These are phyloP conservation scores for Pseudorectes ferrugineus DNA, from an alignment of 2,113 vertebrate species.

Conservation along the genomic window DNA sequence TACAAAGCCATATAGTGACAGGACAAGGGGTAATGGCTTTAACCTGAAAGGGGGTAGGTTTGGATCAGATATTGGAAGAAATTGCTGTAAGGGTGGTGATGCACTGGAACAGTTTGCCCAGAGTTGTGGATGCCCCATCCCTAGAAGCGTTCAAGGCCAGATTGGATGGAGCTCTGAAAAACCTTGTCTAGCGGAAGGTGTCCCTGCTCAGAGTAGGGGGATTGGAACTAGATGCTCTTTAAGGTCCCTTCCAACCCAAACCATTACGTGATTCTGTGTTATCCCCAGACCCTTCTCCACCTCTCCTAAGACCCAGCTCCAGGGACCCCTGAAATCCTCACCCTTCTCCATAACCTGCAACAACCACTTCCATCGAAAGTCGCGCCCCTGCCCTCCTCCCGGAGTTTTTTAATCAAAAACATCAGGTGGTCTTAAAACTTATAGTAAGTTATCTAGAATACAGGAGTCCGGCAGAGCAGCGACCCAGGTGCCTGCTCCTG, in stretches of 20 bases:
- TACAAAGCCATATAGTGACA: rapidly evolving
- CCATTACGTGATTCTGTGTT: background rate
- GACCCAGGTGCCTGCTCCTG: background rate
- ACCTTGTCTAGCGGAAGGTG: background rate
- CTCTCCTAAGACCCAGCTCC: background rate
- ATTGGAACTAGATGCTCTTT: background rate
- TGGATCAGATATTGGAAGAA: background rate
- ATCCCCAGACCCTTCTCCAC: too few species aligned
- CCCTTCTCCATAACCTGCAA: background rate
- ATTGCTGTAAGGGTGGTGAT: background rate
- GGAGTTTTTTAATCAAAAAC: rapidly evolving
- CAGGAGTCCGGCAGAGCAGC: background rate
- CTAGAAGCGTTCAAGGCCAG: background rate
- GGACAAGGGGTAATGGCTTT: background rate
- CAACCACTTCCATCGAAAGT: background rate
- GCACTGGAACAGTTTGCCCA: background rate
- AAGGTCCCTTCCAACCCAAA: background rate
- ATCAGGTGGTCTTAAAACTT: rapidly evolving
- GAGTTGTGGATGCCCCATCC: background rate
- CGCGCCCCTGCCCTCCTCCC: rapidly evolving
- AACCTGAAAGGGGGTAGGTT: background rate
- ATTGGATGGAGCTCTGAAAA: background rate
- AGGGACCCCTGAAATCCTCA: background rate
- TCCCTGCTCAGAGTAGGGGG: rapidly evolving
- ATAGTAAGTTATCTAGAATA: background rate